A percentile compares a stretch with the other conserved stretches of the same genome.
Evolutionary conservation across 2,888 invertebrate genomes (phyloP).

Genomic region (Syrista parreyssii): DNA sequence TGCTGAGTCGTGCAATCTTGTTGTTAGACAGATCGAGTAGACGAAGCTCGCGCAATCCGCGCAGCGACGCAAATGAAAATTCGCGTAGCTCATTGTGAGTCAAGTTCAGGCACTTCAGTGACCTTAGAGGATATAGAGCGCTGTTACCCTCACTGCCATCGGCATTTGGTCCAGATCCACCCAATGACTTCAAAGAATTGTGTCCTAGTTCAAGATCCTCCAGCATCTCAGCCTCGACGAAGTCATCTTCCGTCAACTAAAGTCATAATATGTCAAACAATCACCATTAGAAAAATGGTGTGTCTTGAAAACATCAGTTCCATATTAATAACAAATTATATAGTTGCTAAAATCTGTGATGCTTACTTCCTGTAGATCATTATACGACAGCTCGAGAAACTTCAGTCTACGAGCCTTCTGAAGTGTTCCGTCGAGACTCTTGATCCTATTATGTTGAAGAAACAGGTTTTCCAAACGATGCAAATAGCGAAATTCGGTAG

Average conservation of each 20-base stretch:
- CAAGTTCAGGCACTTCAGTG: conserved; percentile 77
- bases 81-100: conserved; percentile 81
- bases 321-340: neutral
- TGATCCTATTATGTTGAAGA: conserved; percentile 79
- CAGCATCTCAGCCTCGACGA: conserved; percentile 76
- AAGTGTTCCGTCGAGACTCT: conserved; percentile 77
- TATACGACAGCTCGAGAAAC: conserved; percentile 77
- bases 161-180: conserved; percentile 49
- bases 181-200: conserved; percentile 76
- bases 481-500: conserved; percentile 77
- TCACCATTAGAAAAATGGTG: neutral
- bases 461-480: conserved; percentile 78
- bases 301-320: neutral
- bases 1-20: conserved; percentile 71
- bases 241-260: conserved; percentile 81
- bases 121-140: conserved; percentile 77
- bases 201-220: conserved; percentile 79
- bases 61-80: conserved; percentile 84
- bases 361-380: conserved; percentile 78
- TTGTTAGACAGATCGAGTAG: conserved; percentile 83
- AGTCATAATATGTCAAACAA: neutral
- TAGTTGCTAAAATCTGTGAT: conserved; percentile 28
- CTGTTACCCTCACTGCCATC: conserved; percentile 68
- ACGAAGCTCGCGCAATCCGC: conserved; percentile 77
- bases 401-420: conserved; percentile 76